Evolutionary conservation across 1,140 invertebrate genomes (phyloP), one percentile per base, ranked within the genome.

Genomic region (Lepidurus couesii): DNA sequence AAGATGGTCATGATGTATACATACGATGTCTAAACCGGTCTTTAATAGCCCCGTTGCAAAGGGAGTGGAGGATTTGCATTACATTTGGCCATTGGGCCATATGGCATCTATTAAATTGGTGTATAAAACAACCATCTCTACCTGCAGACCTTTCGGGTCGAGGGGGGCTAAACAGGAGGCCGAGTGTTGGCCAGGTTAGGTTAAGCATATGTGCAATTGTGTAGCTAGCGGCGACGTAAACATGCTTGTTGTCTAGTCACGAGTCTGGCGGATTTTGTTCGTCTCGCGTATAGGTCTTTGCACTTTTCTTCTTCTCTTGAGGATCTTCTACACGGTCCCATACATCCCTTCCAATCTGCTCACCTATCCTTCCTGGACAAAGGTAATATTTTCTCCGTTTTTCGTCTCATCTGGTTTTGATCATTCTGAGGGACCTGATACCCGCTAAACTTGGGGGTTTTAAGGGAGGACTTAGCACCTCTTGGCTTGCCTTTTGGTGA

Each of bases 41-140:
- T 65, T 65, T 65, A 65, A 65, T 13, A 9, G 53, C 53, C 21
- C 16, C 53, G 21, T 65, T 65, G 34, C 21, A 65, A 65, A 65
- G 53, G 53, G 53, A 65, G 53, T 65, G 53, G 53, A 65, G 53
- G 53, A 65, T 65, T 65, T 65, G 53, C 53, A 65, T 65, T 65
- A 65, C 53, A 65, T 65, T 9, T 65, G 21, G 53, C 53, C 53
- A 65, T 16, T 65, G 53, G 53, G 53, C 53, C 53, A 65, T 47
- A 47, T 65, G 53, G 53, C 53, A 65, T 65, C 53, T 9, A 65
- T 13, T 7, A 65, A 21, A 65, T 65, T 65, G 53, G 53, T 21
- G 53, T 65, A 65, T 16, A 65, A 47, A 65, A 65, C 53, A 13
- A 65, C 53, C 53, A 65, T 65, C 53, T 65, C 53, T 13, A 65